Conservation (phyloP, 2,888 invertebrate genomes). For the Tromatobia lineatoria region DNA sequence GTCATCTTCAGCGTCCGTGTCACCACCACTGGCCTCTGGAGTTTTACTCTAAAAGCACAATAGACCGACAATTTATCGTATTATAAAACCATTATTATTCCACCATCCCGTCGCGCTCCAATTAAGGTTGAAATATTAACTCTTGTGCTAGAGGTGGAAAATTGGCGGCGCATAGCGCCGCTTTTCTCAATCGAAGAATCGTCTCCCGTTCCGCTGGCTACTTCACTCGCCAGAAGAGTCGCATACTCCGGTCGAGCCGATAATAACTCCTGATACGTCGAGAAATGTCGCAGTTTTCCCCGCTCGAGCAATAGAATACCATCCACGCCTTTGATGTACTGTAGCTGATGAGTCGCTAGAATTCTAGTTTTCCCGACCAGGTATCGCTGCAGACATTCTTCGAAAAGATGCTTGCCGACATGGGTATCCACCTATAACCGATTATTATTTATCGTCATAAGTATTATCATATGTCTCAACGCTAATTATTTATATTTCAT, state of each 20-base stretch:
- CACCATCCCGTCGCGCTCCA: too few species aligned
- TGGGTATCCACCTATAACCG: conserved; percentile 89
- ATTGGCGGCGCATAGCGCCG: conserved; percentile 75
- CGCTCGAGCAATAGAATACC: conserved; percentile 80
- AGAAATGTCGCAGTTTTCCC: conserved; percentile 77
- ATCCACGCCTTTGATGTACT: conserved; percentile 88
- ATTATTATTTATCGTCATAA: neutral
- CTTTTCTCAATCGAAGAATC: conserved; percentile 71
- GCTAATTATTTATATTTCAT: neutral
- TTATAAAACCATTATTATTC: too few species aligned
- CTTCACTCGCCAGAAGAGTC: conserved; percentile 76
- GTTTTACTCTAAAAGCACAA: conserved; percentile 82
- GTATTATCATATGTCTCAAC: neutral
- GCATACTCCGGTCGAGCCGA: conserved; percentile 79
- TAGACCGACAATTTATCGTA: too few species aligned
- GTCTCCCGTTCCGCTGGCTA: conserved; percentile 71
- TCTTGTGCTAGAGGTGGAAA: conserved; percentile 81
- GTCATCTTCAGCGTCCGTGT: conserved; percentile 79
- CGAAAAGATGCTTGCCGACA: conserved; percentile 91
- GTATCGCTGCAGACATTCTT: conserved; percentile 90
- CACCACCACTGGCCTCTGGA: conserved; percentile 77
- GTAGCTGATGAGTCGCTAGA: conserved; percentile 92
- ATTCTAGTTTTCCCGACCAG: conserved; percentile 91
- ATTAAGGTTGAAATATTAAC: conserved; percentile 74
- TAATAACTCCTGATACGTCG: conserved; percentile 79